Conservation (phyloP, 2,113 vertebrate genomes). For the Andinoacara biseriatus region DNA sequence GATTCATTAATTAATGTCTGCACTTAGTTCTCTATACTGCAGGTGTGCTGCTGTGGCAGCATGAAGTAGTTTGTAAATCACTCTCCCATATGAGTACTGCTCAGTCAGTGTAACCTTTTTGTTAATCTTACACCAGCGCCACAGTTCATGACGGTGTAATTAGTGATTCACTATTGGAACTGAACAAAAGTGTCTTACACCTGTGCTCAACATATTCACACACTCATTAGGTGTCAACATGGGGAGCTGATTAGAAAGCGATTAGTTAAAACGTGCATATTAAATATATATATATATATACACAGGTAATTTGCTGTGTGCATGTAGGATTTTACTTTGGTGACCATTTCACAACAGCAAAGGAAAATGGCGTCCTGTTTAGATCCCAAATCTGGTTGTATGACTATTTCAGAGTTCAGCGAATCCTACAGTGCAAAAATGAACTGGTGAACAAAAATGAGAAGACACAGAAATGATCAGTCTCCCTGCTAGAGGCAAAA, state of each 20-base stretch:
- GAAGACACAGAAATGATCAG: constrained; percentile 27
- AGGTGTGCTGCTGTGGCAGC: background rate
- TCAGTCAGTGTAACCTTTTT: constrained; percentile 23
- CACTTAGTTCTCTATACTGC: background rate
- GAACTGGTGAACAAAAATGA: background rate
- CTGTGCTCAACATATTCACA: background rate
- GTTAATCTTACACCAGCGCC: background rate
- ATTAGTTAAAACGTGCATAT: constrained; percentile 12
- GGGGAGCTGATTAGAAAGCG: constrained; percentile 25
- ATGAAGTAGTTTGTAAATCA: background rate
- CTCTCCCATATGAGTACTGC: background rate
- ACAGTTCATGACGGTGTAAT: constrained; percentile 20
- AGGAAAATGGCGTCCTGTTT: background rate
- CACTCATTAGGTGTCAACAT: constrained; percentile 13
- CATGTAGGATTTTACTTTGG: background rate
- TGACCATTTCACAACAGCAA: background rate
- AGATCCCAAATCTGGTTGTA: background rate
- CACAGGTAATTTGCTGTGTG: background rate
- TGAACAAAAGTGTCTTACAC: background rate
- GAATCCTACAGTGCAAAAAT: background rate
- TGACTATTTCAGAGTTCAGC: constrained; percentile 7
- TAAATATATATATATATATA: background rate
- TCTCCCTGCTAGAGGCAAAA: background rate
- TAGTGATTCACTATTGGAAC: constrained; percentile 1
- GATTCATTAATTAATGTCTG: background rate